Conservation (phyloP, 2,888 invertebrate species). For the Parelbella ahira region DNA sequence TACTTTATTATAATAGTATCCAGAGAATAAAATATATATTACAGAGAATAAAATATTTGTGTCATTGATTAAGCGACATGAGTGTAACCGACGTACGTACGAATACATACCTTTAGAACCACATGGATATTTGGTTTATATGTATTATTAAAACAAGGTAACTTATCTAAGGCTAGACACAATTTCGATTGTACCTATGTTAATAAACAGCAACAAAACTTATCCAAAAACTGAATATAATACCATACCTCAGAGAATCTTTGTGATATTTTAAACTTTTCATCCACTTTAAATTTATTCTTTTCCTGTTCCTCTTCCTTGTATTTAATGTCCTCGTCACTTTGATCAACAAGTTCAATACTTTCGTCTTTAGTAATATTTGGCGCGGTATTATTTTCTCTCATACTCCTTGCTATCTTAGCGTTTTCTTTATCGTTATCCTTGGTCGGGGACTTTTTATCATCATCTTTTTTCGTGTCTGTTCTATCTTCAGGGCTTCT, state of each 20-base stretch:
- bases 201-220: too few relatives aligned
- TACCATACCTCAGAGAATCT: conserved; percentile 67
- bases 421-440: conserved; percentile 56
- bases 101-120: too few relatives aligned
- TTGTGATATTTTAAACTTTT: conserved; percentile 72
- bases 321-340: conserved; percentile 68
- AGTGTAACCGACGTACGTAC: too few relatives aligned
- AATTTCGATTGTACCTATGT: too few relatives aligned
- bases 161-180: too few relatives aligned
- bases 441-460: conserved; percentile 45
- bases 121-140: too few relatives aligned
- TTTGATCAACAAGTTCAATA: conserved; percentile 69
- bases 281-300: conserved; percentile 56
- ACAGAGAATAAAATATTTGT: too few relatives aligned
- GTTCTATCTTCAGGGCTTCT: conserved; percentile 54
- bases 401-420: conserved; percentile 35
- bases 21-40: too few relatives aligned
- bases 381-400: conserved; percentile 54
- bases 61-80: too few relatives aligned
- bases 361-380: conserved; percentile 65
- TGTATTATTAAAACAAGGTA: too few relatives aligned
- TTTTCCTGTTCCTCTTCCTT: conserved; percentile 70
- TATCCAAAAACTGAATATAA: too few relatives aligned
- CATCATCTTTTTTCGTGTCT: conserved; percentile 30
- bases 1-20: too few relatives aligned